Evolutionary conservation across 2,113 vertebrate species (phyloP).

Genomic region (Otolemur garnettii): DNA sequence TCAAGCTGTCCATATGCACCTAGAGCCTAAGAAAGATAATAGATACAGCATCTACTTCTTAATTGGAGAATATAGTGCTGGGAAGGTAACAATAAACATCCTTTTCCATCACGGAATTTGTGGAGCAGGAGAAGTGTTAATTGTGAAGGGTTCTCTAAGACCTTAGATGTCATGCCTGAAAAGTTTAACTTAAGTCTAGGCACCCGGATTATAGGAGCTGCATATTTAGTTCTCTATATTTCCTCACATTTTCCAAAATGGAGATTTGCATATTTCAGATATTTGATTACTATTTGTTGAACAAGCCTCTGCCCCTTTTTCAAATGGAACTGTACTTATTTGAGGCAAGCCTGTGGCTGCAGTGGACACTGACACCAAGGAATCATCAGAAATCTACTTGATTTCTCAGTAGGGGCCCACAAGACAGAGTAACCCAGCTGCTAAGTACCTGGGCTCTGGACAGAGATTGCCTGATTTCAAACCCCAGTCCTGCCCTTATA

Average conservation of each 20-base stretch:
- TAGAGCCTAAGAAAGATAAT: neutral
- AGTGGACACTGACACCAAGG: neutral
- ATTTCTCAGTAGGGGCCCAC: neutral
- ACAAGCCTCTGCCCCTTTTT: neutral
- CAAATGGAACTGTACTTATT: neutral
- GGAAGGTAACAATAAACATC: neutral
- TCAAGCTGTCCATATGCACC: slow-evolving; percentile 56
- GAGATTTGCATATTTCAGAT: neutral
- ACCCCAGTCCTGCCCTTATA: neutral
- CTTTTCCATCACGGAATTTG: neutral
- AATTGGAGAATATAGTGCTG: neutral
- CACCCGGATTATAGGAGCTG: neutral
- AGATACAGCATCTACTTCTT: slow-evolving; percentile 47
- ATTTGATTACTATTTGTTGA: neutral
- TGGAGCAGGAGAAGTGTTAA: neutral
- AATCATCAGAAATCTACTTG: neutral
- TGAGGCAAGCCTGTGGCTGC: neutral
- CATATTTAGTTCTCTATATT: neutral
- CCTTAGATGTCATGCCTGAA: neutral
- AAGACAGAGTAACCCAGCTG: neutral
- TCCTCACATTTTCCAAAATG: neutral
- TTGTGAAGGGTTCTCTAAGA: neutral
- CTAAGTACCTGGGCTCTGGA: neutral
- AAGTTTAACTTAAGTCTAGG: neutral
- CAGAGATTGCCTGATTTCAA: neutral